phyloP scores from a whole-genome alignment of 92 coral and sea anemone genomes.

The Nematostella vectensis region DNA sequence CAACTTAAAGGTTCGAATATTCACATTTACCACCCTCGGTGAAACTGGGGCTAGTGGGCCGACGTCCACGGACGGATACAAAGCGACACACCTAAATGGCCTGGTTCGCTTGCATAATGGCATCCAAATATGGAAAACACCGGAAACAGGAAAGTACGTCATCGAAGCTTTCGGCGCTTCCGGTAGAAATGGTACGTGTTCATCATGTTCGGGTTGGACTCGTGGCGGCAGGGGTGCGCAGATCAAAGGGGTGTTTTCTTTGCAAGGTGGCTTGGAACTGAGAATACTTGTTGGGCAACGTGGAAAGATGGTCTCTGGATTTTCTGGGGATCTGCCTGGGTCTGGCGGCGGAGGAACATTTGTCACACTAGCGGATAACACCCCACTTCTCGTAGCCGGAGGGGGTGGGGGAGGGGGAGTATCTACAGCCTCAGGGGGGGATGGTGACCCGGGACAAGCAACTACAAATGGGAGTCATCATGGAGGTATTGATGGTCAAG shows the following conservation, averaged over 20 bases:
- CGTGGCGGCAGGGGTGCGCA: neutral
- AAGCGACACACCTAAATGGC: neutral
- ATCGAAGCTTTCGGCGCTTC: neutral
- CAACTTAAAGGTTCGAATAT: neutral
- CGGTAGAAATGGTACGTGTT: neutral
- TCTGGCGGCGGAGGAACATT: neutral
- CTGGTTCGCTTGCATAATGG: neutral
- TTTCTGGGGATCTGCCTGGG: neutral
- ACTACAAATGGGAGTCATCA: neutral
- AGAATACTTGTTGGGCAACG: neutral
- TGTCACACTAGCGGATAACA: neutral
- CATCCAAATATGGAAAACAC: neutral
- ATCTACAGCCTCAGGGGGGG: neutral
- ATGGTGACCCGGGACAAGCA: neutral
- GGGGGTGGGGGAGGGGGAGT: conserved; percentile 1
- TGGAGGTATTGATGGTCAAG: neutral
- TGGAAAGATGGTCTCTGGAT: neutral
- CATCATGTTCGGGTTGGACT: neutral
- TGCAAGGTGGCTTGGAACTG: neutral
- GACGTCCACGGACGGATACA: neutral
- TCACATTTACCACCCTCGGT: neutral
- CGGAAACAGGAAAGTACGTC: neutral
- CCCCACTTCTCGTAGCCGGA: neutral
- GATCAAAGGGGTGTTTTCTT: neutral
- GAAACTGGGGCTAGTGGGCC: neutral